Conservation (phyloP, 1,140 invertebrate species). For the Trachymyrmex septentrionalis region DNA sequence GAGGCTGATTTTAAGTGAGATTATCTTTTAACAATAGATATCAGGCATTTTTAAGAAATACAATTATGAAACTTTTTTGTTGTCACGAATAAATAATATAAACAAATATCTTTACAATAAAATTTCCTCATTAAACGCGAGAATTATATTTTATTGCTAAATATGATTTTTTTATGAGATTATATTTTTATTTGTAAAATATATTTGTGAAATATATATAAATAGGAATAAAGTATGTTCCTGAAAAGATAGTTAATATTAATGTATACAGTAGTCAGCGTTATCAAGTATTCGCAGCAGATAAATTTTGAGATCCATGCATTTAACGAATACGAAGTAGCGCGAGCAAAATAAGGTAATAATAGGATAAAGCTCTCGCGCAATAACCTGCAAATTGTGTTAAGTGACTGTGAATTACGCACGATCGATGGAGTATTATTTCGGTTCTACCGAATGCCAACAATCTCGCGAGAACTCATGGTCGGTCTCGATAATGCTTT, state of each 20-base stretch:
- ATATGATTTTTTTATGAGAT: not conserved
- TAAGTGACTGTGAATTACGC: conserved; percentile 56
- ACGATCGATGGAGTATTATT: conserved; percentile 58
- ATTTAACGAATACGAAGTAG: conserved; percentile 37
- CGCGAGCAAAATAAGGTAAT: conserved; percentile 42
- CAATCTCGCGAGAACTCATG: conserved; percentile 14
- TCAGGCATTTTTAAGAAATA: not conserved
- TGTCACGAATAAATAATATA: not conserved
- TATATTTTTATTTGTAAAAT: not conserved
- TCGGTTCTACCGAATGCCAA: conserved; percentile 9
- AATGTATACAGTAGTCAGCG: not conserved
- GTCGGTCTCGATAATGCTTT: conserved; percentile 20
- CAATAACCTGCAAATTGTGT: conserved; percentile 57
- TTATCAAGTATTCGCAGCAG: conserved; percentile 16
- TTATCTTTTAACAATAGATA: conserved; percentile 10
- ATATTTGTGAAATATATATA: not conserved
- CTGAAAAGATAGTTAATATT: conserved; percentile 4
- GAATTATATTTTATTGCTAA: not conserved
- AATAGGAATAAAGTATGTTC: not conserved
- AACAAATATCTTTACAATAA: not conserved
- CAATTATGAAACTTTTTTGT: not conserved
- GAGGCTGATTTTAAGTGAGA: not conserved
- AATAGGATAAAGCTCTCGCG: conserved; percentile 45
- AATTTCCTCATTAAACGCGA: not conserved
- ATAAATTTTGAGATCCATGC: conserved; percentile 45